Conservation (phyloP, 2,797 vertebrate genomes). For the Picus viridis region DNA sequence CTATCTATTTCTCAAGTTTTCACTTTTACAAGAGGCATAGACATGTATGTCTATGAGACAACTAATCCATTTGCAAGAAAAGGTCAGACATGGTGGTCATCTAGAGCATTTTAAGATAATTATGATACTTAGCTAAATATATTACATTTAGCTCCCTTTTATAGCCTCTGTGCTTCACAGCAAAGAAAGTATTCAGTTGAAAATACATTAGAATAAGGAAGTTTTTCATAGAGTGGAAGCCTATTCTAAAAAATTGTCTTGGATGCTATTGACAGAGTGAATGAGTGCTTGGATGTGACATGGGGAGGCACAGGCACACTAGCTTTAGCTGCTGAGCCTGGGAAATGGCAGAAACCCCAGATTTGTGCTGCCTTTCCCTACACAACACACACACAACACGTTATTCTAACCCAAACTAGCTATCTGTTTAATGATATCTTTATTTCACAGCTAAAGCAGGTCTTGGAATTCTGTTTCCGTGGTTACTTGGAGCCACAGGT, state of each 20-base stretch:
- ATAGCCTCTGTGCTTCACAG: background rate
- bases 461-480: background rate
- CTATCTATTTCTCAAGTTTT: background rate
- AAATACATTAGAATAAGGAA: background rate
- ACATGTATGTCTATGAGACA: background rate
- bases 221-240: background rate
- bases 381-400: rapidly evolving
- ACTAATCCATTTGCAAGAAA: background rate
- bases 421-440: background rate
- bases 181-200: background rate
- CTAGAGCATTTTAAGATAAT: background rate
- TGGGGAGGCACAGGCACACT: background rate
- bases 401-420: background rate
- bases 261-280: background rate
- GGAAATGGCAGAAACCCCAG: background rate
- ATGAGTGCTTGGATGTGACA: background rate
- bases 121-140: background rate
- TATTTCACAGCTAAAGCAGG: background rate
- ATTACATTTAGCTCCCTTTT: background rate
- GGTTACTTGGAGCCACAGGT: background rate
- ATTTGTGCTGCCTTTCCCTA: background rate
- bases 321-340: background rate
- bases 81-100: background rate
- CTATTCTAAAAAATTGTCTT: background rate
- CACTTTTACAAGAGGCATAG: background rate